phyloP scores from a whole-genome alignment of 2,113 vertebrate species.

The Narcine bancroftii region DNA sequence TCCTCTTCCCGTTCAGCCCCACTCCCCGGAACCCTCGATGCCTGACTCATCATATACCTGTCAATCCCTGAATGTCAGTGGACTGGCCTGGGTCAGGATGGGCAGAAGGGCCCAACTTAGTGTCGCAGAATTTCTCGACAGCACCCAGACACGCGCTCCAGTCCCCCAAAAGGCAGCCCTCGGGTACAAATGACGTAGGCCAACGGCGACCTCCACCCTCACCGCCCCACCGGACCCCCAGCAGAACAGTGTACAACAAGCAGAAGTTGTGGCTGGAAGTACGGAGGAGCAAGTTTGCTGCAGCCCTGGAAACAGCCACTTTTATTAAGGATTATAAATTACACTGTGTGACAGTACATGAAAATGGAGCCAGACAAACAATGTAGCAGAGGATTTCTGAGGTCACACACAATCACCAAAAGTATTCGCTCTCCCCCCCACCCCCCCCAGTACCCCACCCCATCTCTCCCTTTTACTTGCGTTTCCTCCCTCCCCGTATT shows the following conservation, averaged over 20 bases:
- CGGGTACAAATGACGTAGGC: too few species aligned
- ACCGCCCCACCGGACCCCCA: not conserved
- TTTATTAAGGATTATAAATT: slow-evolving; percentile 36
- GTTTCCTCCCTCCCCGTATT: not conserved
- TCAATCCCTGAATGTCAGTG: too few species aligned
- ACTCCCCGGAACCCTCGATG: too few species aligned
- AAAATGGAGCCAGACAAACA: slow-evolving; percentile 28
- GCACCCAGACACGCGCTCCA: too few species aligned
- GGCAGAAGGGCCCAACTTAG: not conserved
- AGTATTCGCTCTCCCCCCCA: not conserved
- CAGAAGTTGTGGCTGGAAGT: not conserved
- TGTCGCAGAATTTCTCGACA: too few species aligned
- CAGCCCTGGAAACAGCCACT: slow-evolving; percentile 32
- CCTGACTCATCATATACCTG: too few species aligned
- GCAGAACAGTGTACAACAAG: not conserved
- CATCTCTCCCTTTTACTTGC: not conserved
- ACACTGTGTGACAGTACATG: slow-evolving; percentile 35
- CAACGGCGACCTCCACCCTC: not conserved
- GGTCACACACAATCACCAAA: slow-evolving; percentile 33
- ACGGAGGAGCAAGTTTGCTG: slow-evolving; percentile 23
- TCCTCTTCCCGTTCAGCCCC: too few species aligned
- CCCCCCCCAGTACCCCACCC: not conserved
- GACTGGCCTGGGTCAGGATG: too few species aligned
- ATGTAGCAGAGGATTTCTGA: slow-evolving; percentile 20
- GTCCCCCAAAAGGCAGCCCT: too few species aligned